phyloP scores from a whole-genome alignment of 2,888 invertebrate species.

The Acrocera orbiculus region DNA sequence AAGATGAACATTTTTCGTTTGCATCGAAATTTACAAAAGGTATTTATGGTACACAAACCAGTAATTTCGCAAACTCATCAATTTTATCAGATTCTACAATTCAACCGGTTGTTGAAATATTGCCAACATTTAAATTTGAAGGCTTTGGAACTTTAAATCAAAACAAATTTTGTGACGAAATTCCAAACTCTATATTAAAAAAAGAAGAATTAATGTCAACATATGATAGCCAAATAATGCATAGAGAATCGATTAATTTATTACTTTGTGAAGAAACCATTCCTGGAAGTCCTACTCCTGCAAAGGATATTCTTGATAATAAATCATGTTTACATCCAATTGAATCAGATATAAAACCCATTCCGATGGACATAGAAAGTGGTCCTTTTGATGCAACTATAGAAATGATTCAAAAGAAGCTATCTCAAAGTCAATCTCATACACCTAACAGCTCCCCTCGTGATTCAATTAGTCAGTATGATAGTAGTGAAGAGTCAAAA shows the following conservation, averaged over 20 bases:
- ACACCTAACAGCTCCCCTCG: conserved; percentile 23
- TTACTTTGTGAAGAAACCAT: conserved; percentile 79
- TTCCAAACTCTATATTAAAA: too few relatives aligned
- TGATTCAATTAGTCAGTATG: conserved; percentile 29
- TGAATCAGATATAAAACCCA: conserved; percentile 26
- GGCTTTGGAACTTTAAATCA: not conserved
- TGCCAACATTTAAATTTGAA: conserved; percentile 1
- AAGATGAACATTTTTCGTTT: too few relatives aligned
- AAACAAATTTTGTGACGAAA: not conserved
- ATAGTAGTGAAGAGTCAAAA: conserved; percentile 28
- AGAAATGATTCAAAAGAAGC: not conserved
- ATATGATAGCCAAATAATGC: too few relatives aligned
- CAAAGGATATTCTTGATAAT: conserved; percentile 28
- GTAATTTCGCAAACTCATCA: conserved; percentile 14
- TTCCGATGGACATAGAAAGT: conserved; percentile 19
- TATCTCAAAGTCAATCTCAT: conserved; percentile 13
- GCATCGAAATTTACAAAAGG: too few relatives aligned
- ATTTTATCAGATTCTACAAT: conserved; percentile 19
- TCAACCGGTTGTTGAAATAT: conserved; percentile 16
- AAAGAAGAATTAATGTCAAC: conserved; percentile 15
- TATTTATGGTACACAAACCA: conserved; percentile 15
- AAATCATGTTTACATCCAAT: conserved; percentile 24
- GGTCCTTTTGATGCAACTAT: conserved; percentile 2
- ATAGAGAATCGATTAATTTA: conserved; percentile 52
- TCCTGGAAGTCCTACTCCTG: conserved; percentile 70